A percentile compares a stretch with the other conserved stretches of the same genome.
Evolutionary conservation across 2,113 vertebrate species (phyloP).

Genomic region (Oncorhynchus mykiss): DNA sequence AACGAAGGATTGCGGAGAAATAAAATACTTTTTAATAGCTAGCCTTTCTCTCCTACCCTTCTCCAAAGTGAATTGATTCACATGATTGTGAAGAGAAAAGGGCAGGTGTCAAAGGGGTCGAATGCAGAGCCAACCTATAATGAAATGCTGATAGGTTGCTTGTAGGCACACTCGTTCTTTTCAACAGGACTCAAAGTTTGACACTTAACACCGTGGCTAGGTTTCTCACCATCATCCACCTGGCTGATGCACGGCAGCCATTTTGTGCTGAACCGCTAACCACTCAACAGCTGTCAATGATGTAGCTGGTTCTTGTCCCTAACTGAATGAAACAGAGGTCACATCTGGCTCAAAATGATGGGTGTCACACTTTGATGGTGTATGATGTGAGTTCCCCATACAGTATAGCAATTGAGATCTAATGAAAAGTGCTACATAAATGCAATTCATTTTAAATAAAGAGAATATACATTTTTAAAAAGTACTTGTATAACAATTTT

Average conservation of each 20-base stretch:
- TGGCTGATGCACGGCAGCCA: not conserved
- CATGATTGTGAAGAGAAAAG: conserved; percentile 2
- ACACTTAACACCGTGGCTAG: not conserved
- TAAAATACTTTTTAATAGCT: not conserved
- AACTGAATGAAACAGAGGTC: too few species aligned
- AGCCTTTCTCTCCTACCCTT: too few species aligned
- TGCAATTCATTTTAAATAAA: too few species aligned
- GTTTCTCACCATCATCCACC: not conserved
- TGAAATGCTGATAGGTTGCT: not conserved
- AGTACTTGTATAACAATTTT: too few species aligned
- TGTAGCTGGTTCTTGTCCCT: too few species aligned
- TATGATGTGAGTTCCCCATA: too few species aligned
- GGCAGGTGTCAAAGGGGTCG: not conserved
- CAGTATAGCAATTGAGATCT: too few species aligned
- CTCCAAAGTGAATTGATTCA: not conserved
- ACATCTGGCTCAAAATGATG: not conserved
- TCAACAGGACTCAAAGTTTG: not conserved
- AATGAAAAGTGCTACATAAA: too few species aligned
- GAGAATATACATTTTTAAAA: too few species aligned
- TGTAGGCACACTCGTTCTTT: not conserved
- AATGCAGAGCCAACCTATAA: not conserved
- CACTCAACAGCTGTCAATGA: not conserved
- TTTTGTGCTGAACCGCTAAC: not conserved
- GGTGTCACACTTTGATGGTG: too few species aligned
- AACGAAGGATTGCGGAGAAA: not conserved